These are phyloP conservation scores for Paramisgurnus dabryanus DNA, from an alignment of 2,113 vertebrate species.

Conservation along the genomic window DNA sequence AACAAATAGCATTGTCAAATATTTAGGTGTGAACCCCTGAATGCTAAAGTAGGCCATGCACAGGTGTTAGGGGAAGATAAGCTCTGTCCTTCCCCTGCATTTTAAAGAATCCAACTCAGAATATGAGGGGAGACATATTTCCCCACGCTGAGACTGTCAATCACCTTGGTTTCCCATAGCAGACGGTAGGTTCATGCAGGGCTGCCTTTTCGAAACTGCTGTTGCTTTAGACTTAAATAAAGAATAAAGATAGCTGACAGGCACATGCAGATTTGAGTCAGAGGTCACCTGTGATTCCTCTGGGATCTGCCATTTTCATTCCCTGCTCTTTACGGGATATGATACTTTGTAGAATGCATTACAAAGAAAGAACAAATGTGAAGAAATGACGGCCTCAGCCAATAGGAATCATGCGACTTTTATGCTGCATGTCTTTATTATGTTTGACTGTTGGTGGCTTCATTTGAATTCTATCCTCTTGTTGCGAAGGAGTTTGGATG, in stretches of 20 bases:
- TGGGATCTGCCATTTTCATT: slow-evolving; percentile 39
- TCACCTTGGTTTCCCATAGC: slow-evolving; percentile 48
- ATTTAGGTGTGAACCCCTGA: slow-evolving; percentile 69
- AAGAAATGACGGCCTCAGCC: neutral
- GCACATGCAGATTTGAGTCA: slow-evolving; percentile 42
- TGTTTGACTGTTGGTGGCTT: neutral
- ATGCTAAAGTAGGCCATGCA: slow-evolving; percentile 62
- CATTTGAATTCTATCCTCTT: neutral
- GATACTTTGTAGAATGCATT: neutral
- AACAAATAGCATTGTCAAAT: slow-evolving; percentile 75
- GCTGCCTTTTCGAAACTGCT: slow-evolving; percentile 5
- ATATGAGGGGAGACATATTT: slow-evolving; percentile 53
- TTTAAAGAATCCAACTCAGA: slow-evolving; percentile 58
- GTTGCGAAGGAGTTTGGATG: slow-evolving; percentile 15
- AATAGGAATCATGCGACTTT: neutral
- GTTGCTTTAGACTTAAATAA: slow-evolving; percentile 23
- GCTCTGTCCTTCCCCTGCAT: slow-evolving; percentile 51
- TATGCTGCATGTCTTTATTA: slow-evolving; percentile 13
- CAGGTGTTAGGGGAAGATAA: slow-evolving; percentile 68
- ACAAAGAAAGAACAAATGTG: neutral
- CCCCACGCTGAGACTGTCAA: slow-evolving; percentile 57
- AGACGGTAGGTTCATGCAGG: slow-evolving; percentile 47
- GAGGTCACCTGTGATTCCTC: slow-evolving; percentile 35
- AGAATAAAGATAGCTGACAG: slow-evolving; percentile 45
- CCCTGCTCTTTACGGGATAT: neutral